A percentile compares a stretch with the other conserved stretches of the same genome.
Conservation (phyloP, 2,888 invertebrate species). For the Xanthorhoe designata region DNA sequence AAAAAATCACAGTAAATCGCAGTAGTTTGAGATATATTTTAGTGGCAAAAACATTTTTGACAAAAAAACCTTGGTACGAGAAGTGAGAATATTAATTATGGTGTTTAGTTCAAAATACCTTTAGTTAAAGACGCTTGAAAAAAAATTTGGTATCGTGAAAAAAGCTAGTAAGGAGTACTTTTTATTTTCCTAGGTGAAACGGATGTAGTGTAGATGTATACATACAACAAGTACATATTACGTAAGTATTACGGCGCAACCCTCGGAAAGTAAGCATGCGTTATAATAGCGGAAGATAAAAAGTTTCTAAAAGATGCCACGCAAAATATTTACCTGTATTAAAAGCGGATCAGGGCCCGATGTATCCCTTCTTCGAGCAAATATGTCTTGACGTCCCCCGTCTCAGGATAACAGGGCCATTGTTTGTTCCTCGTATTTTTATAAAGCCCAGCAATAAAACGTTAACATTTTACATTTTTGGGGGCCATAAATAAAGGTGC, state of each 20-base stretch:
- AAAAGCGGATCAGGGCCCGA: constrained; percentile 26
- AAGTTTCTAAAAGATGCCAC: constrained; percentile 30
- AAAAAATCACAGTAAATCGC: too few relatives aligned
- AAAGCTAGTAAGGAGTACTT: too few relatives aligned
- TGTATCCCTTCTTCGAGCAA: constrained; percentile 49
- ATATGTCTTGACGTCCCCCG: constrained; percentile 74
- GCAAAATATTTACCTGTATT: constrained; percentile 38
- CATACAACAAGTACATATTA: background rate
- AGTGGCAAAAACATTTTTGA: too few relatives aligned
- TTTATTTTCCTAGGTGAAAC: background rate
- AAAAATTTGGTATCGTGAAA: too few relatives aligned
- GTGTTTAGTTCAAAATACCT: too few relatives aligned
- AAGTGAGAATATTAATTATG: too few relatives aligned
- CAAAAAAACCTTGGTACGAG: too few relatives aligned
- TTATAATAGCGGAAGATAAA: constrained; percentile 23
- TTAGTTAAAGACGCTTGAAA: too few relatives aligned
- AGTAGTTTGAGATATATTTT: too few relatives aligned
- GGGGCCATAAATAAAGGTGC: constrained; percentile 80
- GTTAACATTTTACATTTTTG: constrained; percentile 83
- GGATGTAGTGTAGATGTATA: too few relatives aligned
- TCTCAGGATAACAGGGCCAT: constrained; percentile 73
- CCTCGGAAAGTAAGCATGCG: constrained; percentile 15
- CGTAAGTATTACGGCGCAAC: background rate
- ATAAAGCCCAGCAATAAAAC: constrained; percentile 82
- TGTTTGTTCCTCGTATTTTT: constrained; percentile 83